Evolutionary conservation across 2,888 invertebrate genomes (phyloP).

Genomic region (Argyresthia goedartella): DNA sequence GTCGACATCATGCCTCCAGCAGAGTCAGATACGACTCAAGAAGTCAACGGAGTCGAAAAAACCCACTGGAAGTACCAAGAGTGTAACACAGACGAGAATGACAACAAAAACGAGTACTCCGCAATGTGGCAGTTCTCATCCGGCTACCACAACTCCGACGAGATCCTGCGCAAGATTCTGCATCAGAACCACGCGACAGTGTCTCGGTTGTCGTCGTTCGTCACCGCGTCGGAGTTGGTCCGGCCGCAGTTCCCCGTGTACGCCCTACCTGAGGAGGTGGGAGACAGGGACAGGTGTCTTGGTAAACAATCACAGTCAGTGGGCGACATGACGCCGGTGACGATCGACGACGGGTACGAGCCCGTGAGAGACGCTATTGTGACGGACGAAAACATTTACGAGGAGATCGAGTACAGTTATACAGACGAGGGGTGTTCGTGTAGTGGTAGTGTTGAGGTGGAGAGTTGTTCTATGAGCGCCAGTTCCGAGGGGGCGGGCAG

Average conservation of each 20-base stretch:
- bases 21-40: neutral
- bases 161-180: slow-evolving; percentile 42
- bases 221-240: slow-evolving; percentile 47
- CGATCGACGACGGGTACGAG: slow-evolving; percentile 62
- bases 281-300: slow-evolving; percentile 46
- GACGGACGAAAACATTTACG: slow-evolving; percentile 60
- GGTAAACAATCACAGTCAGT: slow-evolving; percentile 27
- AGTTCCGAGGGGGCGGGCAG: slow-evolving; percentile 51
- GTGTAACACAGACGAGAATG: slow-evolving; percentile 38
- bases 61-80: slow-evolving; percentile 64
- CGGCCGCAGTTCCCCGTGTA: slow-evolving; percentile 47
- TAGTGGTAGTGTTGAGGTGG: slow-evolving; percentile 59
- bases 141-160: slow-evolving; percentile 59
- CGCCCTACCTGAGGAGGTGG: slow-evolving; percentile 49
- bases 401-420: slow-evolving; percentile 55
- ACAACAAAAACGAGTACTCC: slow-evolving; percentile 41
- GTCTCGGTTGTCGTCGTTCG: slow-evolving; percentile 47
- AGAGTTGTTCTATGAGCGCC: slow-evolving; percentile 57
- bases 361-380: slow-evolving; percentile 53
- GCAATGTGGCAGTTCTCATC: slow-evolving; percentile 56
- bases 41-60: slow-evolving; percentile 48
- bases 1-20: slow-evolving; percentile 13
- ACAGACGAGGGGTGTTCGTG: slow-evolving; percentile 61
- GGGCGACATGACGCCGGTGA: slow-evolving; percentile 40
- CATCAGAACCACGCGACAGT: slow-evolving; percentile 45